These are phyloP conservation scores for Prenolepis imparis DNA, from an alignment of 2,888 invertebrate genomes.

Conservation along the genomic window DNA sequence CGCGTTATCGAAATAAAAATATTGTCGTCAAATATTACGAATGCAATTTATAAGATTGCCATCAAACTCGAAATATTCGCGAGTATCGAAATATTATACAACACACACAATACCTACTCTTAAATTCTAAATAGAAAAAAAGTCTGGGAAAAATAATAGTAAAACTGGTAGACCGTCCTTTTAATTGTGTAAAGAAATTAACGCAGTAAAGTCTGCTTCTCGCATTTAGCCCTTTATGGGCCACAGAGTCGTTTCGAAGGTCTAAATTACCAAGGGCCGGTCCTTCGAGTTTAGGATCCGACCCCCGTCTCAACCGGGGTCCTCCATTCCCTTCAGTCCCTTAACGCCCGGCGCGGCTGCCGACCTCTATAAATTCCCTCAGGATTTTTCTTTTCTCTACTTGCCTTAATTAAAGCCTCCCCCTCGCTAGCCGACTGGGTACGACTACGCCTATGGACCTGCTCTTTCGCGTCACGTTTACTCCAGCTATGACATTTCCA, in stretches of 20 bases:
- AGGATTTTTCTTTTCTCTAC: slow-evolving; percentile 85
- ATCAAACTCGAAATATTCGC: not conserved
- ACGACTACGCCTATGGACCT: slow-evolving; percentile 76
- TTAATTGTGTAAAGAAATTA: slow-evolving; percentile 81
- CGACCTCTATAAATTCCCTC: slow-evolving; percentile 85
- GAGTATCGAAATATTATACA: too few species aligned
- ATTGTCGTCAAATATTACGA: not conserved
- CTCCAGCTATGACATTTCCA: slow-evolving; percentile 60
- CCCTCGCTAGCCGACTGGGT: slow-evolving; percentile 76
- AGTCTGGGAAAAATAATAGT: slow-evolving; percentile 27
- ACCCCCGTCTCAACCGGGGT: slow-evolving; percentile 72
- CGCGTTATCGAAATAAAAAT: not conserved
- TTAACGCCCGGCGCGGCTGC: slow-evolving; percentile 68
- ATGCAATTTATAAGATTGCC: not conserved
- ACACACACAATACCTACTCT: not conserved
- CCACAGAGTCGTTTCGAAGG: slow-evolving; percentile 77
- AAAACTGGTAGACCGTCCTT: slow-evolving; percentile 65
- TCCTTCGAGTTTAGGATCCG: slow-evolving; percentile 80
- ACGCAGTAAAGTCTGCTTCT: slow-evolving; percentile 79
- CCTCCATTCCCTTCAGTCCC: slow-evolving; percentile 76
- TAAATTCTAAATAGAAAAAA: not conserved
- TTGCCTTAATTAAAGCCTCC: slow-evolving; percentile 85
- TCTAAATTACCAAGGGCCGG: slow-evolving; percentile 77
- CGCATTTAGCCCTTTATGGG: slow-evolving; percentile 81
- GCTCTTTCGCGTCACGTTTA: slow-evolving; percentile 73